These are phyloP conservation scores for Loris lydekkerianus DNA, from an alignment of 2,797 vertebrate species.

Conservation along the genomic window DNA sequence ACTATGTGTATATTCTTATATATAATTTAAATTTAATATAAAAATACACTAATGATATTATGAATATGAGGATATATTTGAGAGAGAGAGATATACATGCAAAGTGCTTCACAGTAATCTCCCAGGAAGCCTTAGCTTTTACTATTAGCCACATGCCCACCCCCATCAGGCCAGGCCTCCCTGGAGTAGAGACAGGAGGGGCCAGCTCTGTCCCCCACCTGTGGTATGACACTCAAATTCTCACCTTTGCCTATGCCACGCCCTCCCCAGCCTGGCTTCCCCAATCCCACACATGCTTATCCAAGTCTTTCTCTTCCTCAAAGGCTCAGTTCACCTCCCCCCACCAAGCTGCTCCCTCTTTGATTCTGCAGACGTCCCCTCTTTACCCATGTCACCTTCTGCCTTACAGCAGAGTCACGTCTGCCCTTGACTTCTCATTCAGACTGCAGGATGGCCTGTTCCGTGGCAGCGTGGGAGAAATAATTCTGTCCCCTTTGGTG, in stretches of 20 bases:
- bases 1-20: background rate
- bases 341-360: background rate
- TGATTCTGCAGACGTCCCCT: too few relatives aligned
- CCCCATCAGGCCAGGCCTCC: background rate
- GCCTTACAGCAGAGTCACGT: background rate
- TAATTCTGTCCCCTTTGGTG: accelerated
- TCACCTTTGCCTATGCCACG: background rate
- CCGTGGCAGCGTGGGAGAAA: background rate
- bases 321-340: background rate
- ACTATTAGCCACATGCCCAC: too few relatives aligned
- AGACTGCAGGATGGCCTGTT: accelerated
- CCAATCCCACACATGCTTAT: background rate
- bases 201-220: background rate
- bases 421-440: background rate
- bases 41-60: background rate
- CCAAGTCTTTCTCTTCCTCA: background rate
- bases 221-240: background rate
- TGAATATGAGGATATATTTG: background rate
- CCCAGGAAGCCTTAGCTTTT: background rate
- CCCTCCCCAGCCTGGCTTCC: background rate
- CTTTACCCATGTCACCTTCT: background rate
- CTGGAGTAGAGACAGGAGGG: accelerated
- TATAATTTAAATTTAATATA: background rate
- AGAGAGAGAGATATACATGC: background rate
- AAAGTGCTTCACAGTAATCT: background rate